A percentile compares a stretch with the other conserved stretches of the same genome.
phyloP scores from a whole-genome alignment of 2,113 vertebrate genomes.

The Saguinus imperator region DNA sequence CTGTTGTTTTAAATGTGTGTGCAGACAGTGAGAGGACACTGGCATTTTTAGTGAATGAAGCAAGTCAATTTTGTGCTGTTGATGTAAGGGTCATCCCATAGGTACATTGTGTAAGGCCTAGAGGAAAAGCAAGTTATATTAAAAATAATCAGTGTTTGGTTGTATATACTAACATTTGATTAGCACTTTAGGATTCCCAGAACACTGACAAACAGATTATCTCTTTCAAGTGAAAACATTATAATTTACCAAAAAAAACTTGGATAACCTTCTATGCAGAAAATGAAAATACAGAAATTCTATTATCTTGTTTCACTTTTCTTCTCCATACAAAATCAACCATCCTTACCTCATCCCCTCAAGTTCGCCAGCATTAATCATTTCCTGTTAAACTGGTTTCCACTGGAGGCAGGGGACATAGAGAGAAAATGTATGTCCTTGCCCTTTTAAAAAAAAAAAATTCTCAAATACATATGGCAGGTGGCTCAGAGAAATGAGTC shows the following conservation, averaged over 20 bases:
- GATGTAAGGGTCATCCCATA: background rate
- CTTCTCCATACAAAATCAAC: background rate
- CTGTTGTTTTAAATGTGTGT: background rate
- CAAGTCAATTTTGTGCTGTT: background rate
- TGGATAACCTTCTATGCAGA: background rate
- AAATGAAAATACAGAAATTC: slow-evolving; percentile 12
- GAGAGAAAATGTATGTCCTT: background rate
- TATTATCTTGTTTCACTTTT: background rate
- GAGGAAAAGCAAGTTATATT: background rate
- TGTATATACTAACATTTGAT: background rate
- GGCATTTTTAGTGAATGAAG: background rate
- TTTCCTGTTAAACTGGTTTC: background rate
- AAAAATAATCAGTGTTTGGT: background rate
- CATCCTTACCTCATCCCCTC: background rate
- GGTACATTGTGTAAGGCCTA: background rate
- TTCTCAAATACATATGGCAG: background rate
- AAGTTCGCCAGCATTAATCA: background rate
- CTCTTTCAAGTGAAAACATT: background rate
- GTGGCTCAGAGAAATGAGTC: background rate
- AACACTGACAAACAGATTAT: background rate
- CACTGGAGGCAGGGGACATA: background rate
- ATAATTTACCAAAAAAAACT: background rate
- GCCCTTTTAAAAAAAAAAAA: background rate
- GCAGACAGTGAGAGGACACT: background rate
- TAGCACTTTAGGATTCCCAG: background rate